Conservation (phyloP, 2,113 vertebrate genomes). For the Tor tambroides region DNA sequence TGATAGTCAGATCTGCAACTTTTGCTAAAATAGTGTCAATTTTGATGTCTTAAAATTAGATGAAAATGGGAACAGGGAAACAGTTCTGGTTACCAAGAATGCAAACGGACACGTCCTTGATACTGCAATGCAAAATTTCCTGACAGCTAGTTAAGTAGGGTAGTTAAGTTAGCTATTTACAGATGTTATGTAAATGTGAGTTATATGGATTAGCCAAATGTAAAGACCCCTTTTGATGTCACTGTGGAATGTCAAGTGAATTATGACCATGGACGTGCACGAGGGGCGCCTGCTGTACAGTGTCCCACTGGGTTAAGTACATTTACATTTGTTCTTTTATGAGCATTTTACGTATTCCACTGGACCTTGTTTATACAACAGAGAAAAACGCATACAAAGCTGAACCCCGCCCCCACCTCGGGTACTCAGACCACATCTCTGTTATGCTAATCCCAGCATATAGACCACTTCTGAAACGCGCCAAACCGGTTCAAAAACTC, state of each 20-base stretch:
- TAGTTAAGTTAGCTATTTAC: slow-evolving; percentile 35
- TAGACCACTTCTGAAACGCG: too few relatives aligned
- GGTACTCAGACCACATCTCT: too few relatives aligned
- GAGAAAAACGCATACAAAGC: too few relatives aligned
- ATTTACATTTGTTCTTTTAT: not conserved
- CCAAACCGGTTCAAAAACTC: too few relatives aligned
- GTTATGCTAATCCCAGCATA: too few relatives aligned
- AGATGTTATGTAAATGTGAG: slow-evolving; percentile 42
- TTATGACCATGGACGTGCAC: not conserved
- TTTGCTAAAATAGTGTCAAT: not conserved
- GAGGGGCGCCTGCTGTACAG: not conserved
- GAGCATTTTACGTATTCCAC: not conserved
- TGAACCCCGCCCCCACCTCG: too few relatives aligned
- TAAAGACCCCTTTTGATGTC: slow-evolving; percentile 18
- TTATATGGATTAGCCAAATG: slow-evolving; percentile 30
- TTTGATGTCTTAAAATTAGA: not conserved
- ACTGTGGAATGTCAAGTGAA: not conserved
- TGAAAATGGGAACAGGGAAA: not conserved
- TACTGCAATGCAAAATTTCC: not conserved
- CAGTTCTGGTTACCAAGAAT: not conserved
- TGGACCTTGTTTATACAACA: too few relatives aligned
- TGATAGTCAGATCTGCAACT: not conserved
- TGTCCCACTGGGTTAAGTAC: not conserved
- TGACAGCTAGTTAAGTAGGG: slow-evolving; percentile 16
- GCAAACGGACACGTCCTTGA: not conserved